Evolutionary conservation across 2,888 invertebrate species (phyloP), one percentile per base, ranked within the genome.

Genomic region (Chalcosyrphus nemorum): DNA sequence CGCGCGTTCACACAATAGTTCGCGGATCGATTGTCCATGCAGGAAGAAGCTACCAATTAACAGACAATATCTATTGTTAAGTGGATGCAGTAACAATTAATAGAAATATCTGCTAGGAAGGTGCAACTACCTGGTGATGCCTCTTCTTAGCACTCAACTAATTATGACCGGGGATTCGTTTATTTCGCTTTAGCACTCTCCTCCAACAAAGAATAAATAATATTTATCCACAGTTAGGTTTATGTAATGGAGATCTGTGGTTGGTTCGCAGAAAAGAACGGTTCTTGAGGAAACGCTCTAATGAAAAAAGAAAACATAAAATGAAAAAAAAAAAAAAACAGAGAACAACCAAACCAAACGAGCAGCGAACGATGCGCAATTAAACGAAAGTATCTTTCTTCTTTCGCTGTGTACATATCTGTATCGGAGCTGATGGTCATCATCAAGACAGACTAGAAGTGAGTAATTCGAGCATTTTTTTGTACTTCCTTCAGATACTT

Each of bases 321-420:
- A 15, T 24, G n/a, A 80, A 35, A 13, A 74, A 56, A 35, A 54
- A 68, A 41, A 63, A 52, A 65, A 65, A 43, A 29, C 57, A 66
- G 57, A 35, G 54, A 19, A 63, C n/a, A 45, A 35, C n/a, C n/a
- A 63, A 59, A 72, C 21, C 27, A 45, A 78, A 24, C 57, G 38
- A 61, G 4, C 66, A 56, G 61, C 24, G 57, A 72, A 66, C 32
- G 29, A 50, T 38, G 66, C 80, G 80, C 70, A 84, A 84, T 84
- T 84, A 84, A 84, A 84, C 68, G 84, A 84, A 84, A 84, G 84
- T 84, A 84, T 84, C 84, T 84, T 80, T 74, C 57, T 19, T 52
- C 35, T 27, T 52, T 61, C 27, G 15, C n/a, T 29, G 38, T 70
- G 56, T 63, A 66, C 54, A 32, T 47, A 21, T 50, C 43, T 13